A percentile compares a stretch with the other conserved stretches of the same genome.
phyloP scores from a whole-genome alignment of 2,797 vertebrate species.

The Galago senegalensis region DNA sequence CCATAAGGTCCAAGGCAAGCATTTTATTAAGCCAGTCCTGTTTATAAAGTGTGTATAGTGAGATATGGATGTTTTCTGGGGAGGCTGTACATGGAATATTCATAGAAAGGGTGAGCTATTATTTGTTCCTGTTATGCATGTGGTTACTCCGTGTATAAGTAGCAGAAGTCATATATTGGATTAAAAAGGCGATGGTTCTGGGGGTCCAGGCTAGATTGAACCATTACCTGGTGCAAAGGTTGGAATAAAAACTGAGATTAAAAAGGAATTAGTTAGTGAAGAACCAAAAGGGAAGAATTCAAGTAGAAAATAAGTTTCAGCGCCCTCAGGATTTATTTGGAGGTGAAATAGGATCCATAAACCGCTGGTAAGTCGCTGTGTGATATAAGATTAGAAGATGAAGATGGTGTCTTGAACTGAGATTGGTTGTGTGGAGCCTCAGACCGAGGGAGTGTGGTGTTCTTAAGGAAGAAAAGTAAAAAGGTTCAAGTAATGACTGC shows the following conservation, averaged over 20 bases:
- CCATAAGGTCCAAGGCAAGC: not conserved
- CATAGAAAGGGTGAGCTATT: not conserved
- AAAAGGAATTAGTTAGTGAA: not conserved
- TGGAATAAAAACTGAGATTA: not conserved
- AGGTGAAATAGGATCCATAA: not conserved
- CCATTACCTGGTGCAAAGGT: not conserved
- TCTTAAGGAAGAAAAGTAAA: not conserved
- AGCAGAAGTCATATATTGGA: not conserved
- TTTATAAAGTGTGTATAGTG: not conserved
- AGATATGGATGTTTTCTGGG: not conserved
- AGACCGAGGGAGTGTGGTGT: not conserved
- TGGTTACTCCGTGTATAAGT: not conserved
- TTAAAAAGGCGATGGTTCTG: not conserved
- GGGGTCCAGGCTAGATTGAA: not conserved
- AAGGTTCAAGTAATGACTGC: not conserved
- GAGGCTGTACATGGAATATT: not conserved
- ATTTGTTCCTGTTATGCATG: not conserved
- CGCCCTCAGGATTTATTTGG: not conserved
- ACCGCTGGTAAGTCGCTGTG: not conserved
- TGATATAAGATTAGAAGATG: not conserved
- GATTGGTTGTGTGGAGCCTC: not conserved
- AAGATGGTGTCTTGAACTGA: not conserved
- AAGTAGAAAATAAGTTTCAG: conserved; percentile 20
- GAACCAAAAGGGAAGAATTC: not conserved
- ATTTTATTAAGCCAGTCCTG: not conserved